These are phyloP conservation scores for Phoxinus dragarum DNA, from an alignment of 2,797 vertebrate species.

Conservation along the genomic window DNA sequence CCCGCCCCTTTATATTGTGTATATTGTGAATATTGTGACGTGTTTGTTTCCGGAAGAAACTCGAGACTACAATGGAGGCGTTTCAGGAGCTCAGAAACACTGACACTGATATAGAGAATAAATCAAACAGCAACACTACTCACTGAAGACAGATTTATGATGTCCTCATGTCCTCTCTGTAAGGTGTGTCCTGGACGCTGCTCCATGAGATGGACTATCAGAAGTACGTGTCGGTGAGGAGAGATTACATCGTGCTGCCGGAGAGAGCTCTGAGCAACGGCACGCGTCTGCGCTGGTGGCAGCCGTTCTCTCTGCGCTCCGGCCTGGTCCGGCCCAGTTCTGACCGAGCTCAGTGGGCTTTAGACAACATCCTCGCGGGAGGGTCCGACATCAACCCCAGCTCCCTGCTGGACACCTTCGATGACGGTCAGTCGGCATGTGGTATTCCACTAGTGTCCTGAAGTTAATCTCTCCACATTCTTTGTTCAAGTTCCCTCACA, in stretches of 20 bases:
- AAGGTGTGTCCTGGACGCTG: conserved; percentile 94
- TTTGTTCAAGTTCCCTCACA: no score
- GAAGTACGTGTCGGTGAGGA: conserved; percentile 93
- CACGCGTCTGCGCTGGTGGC: conserved; percentile 98
- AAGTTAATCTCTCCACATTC: no score
- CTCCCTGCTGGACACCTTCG: conserved; percentile 93
- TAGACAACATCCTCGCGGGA: conserved; percentile 95
- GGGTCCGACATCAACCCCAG: conserved; percentile 99
- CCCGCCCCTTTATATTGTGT: background rate
- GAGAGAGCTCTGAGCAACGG: conserved; percentile 91
- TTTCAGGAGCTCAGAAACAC: background rate
- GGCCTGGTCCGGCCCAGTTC: conserved; percentile 86
- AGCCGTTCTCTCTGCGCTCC: conserved; percentile 89
- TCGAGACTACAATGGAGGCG: background rate
- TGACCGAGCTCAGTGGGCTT: conserved; percentile 95
- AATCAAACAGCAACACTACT: background rate
- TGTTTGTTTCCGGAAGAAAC: background rate
- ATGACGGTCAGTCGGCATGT: conserved; percentile 83
- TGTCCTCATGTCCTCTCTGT: background rate
- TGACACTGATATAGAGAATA: background rate
- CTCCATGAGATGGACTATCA: conserved; percentile 99
- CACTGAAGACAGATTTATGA: background rate
- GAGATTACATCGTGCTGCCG: conserved; percentile 94
- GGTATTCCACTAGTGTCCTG: background rate
- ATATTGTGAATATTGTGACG: background rate